These are phyloP conservation scores for Lucilia sericata DNA, from an alignment of 1,140 invertebrate species.

Conservation along the genomic window DNA sequence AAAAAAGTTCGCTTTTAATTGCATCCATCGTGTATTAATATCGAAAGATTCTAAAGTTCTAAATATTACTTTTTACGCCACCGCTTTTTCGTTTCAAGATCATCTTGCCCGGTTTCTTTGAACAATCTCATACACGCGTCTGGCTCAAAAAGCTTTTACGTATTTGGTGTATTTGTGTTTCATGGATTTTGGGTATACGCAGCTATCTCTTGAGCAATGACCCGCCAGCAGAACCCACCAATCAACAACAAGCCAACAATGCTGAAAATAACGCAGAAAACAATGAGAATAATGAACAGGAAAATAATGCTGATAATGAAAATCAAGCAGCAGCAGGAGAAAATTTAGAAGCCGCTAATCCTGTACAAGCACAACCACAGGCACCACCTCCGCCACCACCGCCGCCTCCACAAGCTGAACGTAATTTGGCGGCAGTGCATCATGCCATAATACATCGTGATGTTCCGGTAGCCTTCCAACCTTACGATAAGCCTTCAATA, in stretches of 20 bases:
- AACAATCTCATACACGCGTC: slow-evolving; percentile 93
- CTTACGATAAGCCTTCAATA: slow-evolving; percentile 86
- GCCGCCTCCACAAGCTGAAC: slow-evolving; percentile 62
- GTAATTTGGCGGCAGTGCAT: slow-evolving; percentile 81
- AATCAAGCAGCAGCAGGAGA: slow-evolving; percentile 44
- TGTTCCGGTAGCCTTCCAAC: slow-evolving; percentile 84
- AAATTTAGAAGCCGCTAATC: slow-evolving; percentile 61
- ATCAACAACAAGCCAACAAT: slow-evolving; percentile 64
- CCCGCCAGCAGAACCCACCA: slow-evolving; percentile 47
- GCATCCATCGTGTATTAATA: too few species aligned
- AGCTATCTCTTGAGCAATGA: slow-evolving; percentile 86
- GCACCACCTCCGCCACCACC: slow-evolving; percentile 66
- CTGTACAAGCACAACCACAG: slow-evolving; percentile 54
- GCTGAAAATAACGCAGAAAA: slow-evolving; percentile 45
- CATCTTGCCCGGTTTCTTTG: slow-evolving; percentile 93
- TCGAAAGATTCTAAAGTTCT: too few species aligned
- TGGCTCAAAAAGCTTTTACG: slow-evolving; percentile 91
- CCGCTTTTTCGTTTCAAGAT: slow-evolving; percentile 71
- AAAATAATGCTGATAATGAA: slow-evolving; percentile 40
- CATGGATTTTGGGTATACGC: slow-evolving; percentile 86
- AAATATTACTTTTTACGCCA: too few species aligned
- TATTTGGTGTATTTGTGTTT: slow-evolving; percentile 89
- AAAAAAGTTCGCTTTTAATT: too few species aligned
- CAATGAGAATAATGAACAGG: slow-evolving; percentile 45
- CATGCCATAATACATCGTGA: slow-evolving; percentile 83